phyloP scores from a whole-genome alignment of 1,140 invertebrate genomes.

The Saccostrea cuccullata region DNA sequence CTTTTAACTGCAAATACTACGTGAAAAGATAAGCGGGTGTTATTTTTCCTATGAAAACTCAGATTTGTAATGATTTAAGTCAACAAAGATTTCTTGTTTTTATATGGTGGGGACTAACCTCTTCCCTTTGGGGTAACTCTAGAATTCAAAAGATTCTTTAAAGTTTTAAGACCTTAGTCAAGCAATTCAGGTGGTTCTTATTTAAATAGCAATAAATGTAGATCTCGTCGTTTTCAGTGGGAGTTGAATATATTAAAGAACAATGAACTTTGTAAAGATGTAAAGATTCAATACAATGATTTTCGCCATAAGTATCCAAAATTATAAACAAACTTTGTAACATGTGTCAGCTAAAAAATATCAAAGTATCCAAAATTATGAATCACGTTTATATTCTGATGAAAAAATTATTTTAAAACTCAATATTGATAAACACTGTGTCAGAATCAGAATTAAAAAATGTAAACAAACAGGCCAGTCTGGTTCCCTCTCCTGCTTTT shows the following conservation, averaged over 20 bases:
- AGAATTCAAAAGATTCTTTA: background rate
- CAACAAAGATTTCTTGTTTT: background rate
- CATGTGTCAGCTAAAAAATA: no score
- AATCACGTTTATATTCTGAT: no score
- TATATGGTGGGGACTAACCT: background rate
- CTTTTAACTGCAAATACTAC: background rate
- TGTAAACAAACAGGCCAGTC: no score
- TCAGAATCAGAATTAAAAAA: no score
- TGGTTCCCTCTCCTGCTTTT: no score
- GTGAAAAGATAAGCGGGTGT: conserved; percentile 1
- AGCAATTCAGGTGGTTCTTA: background rate
- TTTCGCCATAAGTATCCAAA: background rate
- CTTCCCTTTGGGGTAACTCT: background rate
- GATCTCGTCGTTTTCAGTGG: background rate
- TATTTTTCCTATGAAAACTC: conserved; percentile 8
- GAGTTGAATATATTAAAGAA: background rate
- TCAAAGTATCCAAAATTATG: no score
- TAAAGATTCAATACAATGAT: background rate
- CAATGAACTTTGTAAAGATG: no score
- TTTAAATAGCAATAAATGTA: background rate
- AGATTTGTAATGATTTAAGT: conserved; percentile 24
- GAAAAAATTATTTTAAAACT: no score
- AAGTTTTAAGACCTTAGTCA: background rate
- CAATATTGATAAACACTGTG: no score
- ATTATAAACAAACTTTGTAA: no score